Evolutionary conservation across 1,140 invertebrate species (phyloP), one percentile per base, ranked within the genome.

Genomic region (Lineus longissimus): DNA sequence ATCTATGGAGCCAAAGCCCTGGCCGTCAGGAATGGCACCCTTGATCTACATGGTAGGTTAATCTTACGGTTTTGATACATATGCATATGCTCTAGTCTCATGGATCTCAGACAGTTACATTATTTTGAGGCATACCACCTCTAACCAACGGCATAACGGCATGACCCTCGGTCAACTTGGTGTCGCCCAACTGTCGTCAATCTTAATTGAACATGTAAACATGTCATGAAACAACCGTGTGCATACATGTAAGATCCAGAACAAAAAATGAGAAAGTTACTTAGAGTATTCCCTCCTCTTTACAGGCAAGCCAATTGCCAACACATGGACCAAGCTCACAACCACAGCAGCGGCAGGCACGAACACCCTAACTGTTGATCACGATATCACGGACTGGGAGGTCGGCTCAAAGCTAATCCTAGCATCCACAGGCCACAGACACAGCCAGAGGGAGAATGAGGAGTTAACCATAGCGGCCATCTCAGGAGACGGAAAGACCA

Each of bases 1-100:
- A 72, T 79, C 6, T 81, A 76, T 65, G 78, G 78, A 25, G 68
- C 77, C 17, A 80, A 80, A 55, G 62, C 64, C 2, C 41, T 80
- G n/a, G 76, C 69, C 7, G 67, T 78, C 1, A 65, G 78, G 59
- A 65, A 79, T 2, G 78, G 78, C 30, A 70, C 63, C 0, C 55
- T 80, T 15, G 73, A 77, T 47, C 65, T 80, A 0, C 74, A 79
- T 62, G 78, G 78, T 80, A 64, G 64, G 61, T 66, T 31, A 15
- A 15, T 36, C 15, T 36, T n/a, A n/a, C n/a, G n/a, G n/a, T n/a
- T n/a, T n/a, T n/a, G n/a, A n/a, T n/a, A n/a, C n/a, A n/a, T n/a
- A n/a, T n/a, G n/a, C n/a, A n/a, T n/a, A n/a, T n/a, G n/a, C n/a
- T n/a, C n/a, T n/a, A n/a, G n/a, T n/a, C n/a, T n/a, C n/a, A n/a